Conservation (phyloP, 1,140 invertebrate species). For the Antheraea mylitta region DNA sequence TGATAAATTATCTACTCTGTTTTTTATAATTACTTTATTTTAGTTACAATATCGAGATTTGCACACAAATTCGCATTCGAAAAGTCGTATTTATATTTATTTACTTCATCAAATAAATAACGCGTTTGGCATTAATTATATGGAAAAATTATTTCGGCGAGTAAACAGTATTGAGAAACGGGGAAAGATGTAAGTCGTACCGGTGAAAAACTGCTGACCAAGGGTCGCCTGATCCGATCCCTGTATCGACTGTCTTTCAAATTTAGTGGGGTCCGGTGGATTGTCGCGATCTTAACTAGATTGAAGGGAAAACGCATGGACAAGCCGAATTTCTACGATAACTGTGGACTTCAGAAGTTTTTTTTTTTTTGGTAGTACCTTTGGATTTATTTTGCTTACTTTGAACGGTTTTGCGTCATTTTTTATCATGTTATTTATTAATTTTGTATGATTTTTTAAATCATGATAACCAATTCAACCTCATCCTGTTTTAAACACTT, state of each 20-base stretch:
- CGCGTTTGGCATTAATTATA: neutral
- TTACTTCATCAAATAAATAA: no score
- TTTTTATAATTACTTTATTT: no score
- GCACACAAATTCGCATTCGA: no score
- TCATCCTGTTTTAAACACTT: no score
- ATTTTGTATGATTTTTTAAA: no score
- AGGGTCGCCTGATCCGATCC: conserved; percentile 14
- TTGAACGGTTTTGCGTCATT: neutral
- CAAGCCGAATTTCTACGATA: neutral
- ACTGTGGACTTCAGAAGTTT: conserved; percentile 10
- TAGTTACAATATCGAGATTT: no score
- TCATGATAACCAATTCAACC: no score
- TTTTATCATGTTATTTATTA: no score
- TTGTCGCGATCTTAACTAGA: conserved; percentile 28
- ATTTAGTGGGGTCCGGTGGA: conserved; percentile 18
- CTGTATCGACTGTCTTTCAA: conserved; percentile 8
- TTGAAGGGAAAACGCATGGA: conserved; percentile 22
- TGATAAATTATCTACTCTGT: no score
- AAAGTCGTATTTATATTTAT: no score
- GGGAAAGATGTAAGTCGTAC: neutral
- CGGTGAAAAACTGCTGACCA: conserved; percentile 26
- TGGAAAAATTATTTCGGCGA: neutral
- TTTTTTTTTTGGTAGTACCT: neutral
- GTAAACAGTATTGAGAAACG: conserved; percentile 13
- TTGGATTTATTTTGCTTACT: neutral